phyloP scores from a whole-genome alignment of 1,140 invertebrate species.

The Augochlora pura region DNA sequence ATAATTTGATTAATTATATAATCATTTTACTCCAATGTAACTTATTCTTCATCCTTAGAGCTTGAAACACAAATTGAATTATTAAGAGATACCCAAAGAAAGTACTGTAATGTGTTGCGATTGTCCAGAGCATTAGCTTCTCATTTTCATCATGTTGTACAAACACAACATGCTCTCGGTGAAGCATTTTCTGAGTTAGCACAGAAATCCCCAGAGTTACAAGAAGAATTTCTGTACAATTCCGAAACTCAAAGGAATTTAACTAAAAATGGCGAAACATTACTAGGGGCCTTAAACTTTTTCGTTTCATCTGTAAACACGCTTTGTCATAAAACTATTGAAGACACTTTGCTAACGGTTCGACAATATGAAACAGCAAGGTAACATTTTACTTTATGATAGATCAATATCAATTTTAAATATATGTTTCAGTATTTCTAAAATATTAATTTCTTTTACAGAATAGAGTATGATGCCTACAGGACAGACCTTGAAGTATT shows the following conservation, averaged over 20 bases:
- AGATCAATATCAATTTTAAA: not conserved
- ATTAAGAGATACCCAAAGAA: constrained; percentile 95
- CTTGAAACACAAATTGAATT: constrained; percentile 95
- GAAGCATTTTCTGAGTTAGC: constrained; percentile 97
- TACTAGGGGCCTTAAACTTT: constrained; percentile 95
- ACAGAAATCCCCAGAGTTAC: constrained; percentile 96
- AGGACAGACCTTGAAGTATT: constrained; percentile 93
- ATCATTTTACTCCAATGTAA: constrained; percentile 38
- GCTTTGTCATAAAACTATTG: constrained; percentile 97
- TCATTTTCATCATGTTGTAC: constrained; percentile 94
- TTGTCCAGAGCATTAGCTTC: constrained; percentile 91
- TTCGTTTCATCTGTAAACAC: constrained; percentile 98
- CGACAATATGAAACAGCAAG: constrained; percentile 95
- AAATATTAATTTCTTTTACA: constrained; percentile 73
- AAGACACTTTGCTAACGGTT: constrained; percentile 96
- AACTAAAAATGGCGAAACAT: constrained; percentile 95
- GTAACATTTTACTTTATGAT: constrained; percentile 76
- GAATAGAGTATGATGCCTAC: constrained; percentile 98
- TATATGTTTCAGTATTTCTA: constrained; percentile 12
- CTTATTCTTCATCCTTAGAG: constrained; percentile 82
- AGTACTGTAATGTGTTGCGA: constrained; percentile 93
- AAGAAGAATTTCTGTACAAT: constrained; percentile 97
- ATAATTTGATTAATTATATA: constrained; percentile 9
- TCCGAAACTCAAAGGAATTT: constrained; percentile 96
- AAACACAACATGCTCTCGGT: constrained; percentile 91